Evolutionary conservation across 2,888 invertebrate genomes (phyloP).

Genomic region (Chymomyza caudatula): DNA sequence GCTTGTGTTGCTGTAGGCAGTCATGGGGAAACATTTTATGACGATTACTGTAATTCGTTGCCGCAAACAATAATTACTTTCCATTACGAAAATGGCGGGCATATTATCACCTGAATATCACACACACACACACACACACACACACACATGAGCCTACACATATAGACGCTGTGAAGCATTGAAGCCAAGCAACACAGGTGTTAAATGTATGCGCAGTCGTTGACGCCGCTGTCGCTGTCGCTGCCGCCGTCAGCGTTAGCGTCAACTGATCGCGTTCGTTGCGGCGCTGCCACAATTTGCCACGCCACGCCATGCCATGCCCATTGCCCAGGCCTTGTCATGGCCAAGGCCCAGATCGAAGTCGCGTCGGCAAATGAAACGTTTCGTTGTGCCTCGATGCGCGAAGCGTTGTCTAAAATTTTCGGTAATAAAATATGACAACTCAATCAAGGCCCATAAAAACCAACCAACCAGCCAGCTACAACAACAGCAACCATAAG

Average conservation of each 20-base stretch:
- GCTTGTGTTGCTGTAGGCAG: conserved; percentile 70
- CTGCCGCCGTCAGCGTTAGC: not conserved
- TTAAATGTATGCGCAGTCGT: conserved; percentile 50
- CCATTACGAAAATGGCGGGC: conserved; percentile 78
- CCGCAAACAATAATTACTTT: conserved; percentile 77
- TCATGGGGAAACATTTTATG: conserved; percentile 77
- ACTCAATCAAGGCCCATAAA: conserved; percentile 76
- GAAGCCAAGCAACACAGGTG: conserved; percentile 52
- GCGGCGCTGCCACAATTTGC: conserved; percentile 39
- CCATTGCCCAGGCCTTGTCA: not conserved
- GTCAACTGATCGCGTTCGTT: not conserved
- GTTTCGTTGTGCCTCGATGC: conserved; percentile 43
- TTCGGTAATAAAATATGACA: conserved; percentile 76
- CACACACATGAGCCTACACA: conserved; percentile 8
- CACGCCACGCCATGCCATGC: conserved; percentile 24
- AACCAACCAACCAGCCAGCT: conserved; percentile 38
- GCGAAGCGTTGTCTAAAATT: conserved; percentile 72
- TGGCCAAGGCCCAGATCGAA: not conserved
- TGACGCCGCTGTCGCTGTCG: conserved; percentile 17
- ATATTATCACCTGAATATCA: conserved; percentile 78
- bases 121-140: conserved; percentile 53
- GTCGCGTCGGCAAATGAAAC: conserved; percentile 33
- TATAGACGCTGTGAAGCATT: not conserved
- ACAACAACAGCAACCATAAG: conserved; percentile 31
- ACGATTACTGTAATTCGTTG: conserved; percentile 77